Evolutionary conservation across 37 sponge, comb jelly and placozoan species (phyloP).

Genomic region (Haliclona indistincta): DNA sequence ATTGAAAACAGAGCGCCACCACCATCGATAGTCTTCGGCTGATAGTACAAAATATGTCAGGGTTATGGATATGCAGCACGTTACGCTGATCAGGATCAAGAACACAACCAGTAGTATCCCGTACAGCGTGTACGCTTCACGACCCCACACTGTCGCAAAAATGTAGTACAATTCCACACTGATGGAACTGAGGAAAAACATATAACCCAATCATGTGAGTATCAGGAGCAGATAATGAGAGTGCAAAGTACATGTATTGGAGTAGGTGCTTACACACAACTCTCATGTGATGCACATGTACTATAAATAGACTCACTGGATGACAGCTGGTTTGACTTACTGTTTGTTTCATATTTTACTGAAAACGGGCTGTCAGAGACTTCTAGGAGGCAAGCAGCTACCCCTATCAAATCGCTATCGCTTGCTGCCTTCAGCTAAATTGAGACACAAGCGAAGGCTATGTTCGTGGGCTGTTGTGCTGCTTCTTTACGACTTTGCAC

Average conservation of each 20-base stretch:
- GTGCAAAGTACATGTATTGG: neutral
- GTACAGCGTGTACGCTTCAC: constrained; percentile 88
- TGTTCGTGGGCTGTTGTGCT: too few relatives aligned
- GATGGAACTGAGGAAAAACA: constrained; percentile 66
- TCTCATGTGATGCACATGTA: too few relatives aligned
- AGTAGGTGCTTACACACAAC: neutral
- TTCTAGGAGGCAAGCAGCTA: too few relatives aligned
- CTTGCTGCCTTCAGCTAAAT: too few relatives aligned
- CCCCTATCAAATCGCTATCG: too few relatives aligned
- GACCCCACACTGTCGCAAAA: constrained; percentile 90
- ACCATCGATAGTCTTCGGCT: constrained; percentile 94
- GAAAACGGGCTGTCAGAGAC: too few relatives aligned
- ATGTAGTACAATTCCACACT: constrained; percentile 94
- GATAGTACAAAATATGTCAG: constrained; percentile 94
- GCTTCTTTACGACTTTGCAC: too few relatives aligned
- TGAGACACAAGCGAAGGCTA: too few relatives aligned
- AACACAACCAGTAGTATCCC: constrained; percentile 87
- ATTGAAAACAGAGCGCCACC: constrained; percentile 88
- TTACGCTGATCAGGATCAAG: constrained; percentile 84
- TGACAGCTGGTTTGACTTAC: too few relatives aligned
- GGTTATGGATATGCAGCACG: constrained; percentile 86
- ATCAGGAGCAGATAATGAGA: neutral
- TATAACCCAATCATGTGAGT: too few relatives aligned
- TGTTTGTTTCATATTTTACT: too few relatives aligned
- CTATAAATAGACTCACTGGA: too few relatives aligned